Base-by-base conservation (phyloP, 2,113 vertebrate genomes). In the Cacatua alba region DNA sequence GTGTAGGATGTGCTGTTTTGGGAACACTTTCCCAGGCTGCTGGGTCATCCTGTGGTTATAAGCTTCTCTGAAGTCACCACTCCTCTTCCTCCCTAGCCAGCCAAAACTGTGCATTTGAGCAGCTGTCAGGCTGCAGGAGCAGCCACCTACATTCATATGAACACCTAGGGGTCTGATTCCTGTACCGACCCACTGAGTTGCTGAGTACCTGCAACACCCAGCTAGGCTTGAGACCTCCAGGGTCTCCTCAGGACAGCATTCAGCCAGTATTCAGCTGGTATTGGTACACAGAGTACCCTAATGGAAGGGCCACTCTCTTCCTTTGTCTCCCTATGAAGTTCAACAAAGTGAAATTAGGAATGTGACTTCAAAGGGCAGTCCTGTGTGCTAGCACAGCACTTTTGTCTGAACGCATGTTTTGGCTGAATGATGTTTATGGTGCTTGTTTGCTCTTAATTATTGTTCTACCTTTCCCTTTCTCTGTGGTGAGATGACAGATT, bases 161-260 rank as follows among this genome's bases (percentile, higher is more conserved):
- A 62, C 51, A n/a, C 14, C 19, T 2, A 18, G 5, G 1, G 35
- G 19, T 57, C 68, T 0, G 0, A 19, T 14, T 74, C 31, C 35
- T 85, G 29, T 81, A 53, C 25, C n/a, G 39, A 37, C 74, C 37
- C 31, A 20, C 41, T 5, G 24, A 52, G 46, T 24, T 90, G 46
- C 41, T 49, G 63, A 62, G 41, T 57, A 10, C 13, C 3, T 52
- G 41, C 15, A 79, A 7, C 37, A 37, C 39, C n/a, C 37, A 57
- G 14, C 25, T 39, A 29, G 39, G 35, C 29, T 51, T 63, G 62
- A 79, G 65, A 11, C 35, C 35, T 19, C 51, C 49, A 51, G 28
- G 24, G 20, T 76, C 53, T 43, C 29, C 71, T 79, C 85, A 71
- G 51, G 29, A 20, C 39, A 55, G 25, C 7, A n/a, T 84, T 67